Evolutionary conservation across 2,113 vertebrate species (phyloP).

Genomic region (Corvus moneduloides): DNA sequence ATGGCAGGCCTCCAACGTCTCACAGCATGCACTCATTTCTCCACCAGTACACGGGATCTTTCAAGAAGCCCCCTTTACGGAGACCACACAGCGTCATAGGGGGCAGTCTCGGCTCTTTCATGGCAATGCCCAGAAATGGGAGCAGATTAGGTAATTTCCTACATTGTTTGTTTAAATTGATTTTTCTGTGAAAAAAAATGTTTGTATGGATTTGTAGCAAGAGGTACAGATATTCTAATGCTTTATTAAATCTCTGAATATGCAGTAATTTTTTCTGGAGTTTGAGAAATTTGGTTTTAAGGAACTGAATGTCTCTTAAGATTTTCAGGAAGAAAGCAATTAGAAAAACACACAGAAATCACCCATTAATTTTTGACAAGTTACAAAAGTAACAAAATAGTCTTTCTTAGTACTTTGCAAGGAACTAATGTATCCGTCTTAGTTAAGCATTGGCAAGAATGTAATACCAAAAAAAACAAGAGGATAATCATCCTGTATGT

Average conservation of each 20-base stretch:
- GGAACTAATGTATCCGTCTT: background rate
- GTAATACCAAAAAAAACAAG: background rate
- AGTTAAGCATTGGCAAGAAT: background rate
- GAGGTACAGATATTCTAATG: background rate
- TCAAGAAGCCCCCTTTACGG: slow-evolving; percentile 91
- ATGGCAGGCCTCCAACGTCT: slow-evolving; percentile 89
- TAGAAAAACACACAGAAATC: background rate
- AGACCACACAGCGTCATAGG: slow-evolving; percentile 95
- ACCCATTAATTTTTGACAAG: background rate
- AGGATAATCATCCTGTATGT: background rate
- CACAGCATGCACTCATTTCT: slow-evolving; percentile 98
- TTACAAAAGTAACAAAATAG: background rate
- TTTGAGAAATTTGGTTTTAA: background rate
- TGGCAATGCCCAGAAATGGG: slow-evolving; percentile 93
- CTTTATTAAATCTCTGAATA: background rate
- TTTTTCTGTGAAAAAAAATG: background rate
- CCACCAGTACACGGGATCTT: slow-evolving; percentile 93
- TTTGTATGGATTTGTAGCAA: background rate
- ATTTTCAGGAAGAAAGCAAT: background rate
- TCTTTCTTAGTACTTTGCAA: background rate
- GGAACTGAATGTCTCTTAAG: background rate
- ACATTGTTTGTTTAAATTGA: background rate
- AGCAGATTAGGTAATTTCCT: slow-evolving; percentile 88
- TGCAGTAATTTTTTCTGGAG: background rate
- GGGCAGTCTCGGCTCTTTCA: slow-evolving; percentile 91